phyloP scores from a whole-genome alignment of 2,797 vertebrate species.

The Clamator glandarius region DNA sequence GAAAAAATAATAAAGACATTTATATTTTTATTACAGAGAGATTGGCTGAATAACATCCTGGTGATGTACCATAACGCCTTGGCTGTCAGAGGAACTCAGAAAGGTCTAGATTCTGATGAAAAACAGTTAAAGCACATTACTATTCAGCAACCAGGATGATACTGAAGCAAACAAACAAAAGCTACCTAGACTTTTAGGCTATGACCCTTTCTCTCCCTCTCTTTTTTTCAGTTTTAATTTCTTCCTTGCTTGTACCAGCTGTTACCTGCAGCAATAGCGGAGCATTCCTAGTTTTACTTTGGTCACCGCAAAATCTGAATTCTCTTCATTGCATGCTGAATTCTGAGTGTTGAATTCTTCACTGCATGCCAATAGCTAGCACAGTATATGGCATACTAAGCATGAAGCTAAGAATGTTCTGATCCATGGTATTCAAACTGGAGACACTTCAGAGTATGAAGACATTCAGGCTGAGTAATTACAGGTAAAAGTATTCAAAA shows the following conservation, averaged over 20 bases:
- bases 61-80: not conserved
- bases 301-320: not conserved
- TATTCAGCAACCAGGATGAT: not conserved
- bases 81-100: not conserved
- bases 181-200: not conserved
- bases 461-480: not conserved
- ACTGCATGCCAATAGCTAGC: not conserved
- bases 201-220: not conserved
- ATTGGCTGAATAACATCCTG: conserved; percentile 12
- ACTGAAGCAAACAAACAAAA: not conserved
- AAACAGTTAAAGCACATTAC: not conserved
- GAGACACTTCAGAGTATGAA: not conserved
- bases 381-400: not conserved
- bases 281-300: not conserved
- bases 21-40: conserved; percentile 41
- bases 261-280: not conserved
- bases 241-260: not conserved
- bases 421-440: not conserved
- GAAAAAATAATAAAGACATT: conserved; percentile 44
- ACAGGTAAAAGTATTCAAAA: not conserved
- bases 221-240: not conserved
- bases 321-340: not conserved
- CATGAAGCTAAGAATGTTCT: not conserved
- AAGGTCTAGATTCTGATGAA: not conserved
- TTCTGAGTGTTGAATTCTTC: not conserved